Base-by-base conservation (phyloP, 2,888 invertebrate genomes). In the Eumacrocentrus americanus region DNA sequence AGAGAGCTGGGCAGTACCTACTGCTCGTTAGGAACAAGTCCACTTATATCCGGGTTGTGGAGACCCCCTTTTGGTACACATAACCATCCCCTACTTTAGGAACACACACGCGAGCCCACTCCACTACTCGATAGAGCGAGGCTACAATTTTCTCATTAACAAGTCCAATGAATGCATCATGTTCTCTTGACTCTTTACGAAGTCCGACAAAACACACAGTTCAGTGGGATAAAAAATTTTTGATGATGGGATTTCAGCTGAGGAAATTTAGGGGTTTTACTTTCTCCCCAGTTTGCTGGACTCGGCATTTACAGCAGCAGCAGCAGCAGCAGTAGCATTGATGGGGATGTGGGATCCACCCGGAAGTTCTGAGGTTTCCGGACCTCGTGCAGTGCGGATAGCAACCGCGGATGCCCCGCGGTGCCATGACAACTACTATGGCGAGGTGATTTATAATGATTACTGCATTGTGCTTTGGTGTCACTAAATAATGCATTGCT, bases 391-490 rank as follows among this genome's bases (percentile, higher is more conserved):
- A 51, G 60, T 57, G 62, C 46, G 34, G 40, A 42, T 16, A 46
- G 35, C 44, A 42, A 47, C 62, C 52, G 66, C 64, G 63, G 67
- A 66, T 62, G 60, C 35, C 51, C 56, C 50, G 59, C 56, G 42
- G 46, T 42, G 60, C 59, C 63, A 54, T 66, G 20, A 52, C 65
- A 54, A 63, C 65, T 63, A 34, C 63, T n/a, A n/a, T n/a, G n/a
- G n/a, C 68, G 65, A 64, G 68, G 68, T 75, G 74, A 75, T 76
- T 75, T 76, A 74, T 74, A 71, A 73, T 73, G 73, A 76, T 74
- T 76, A 74, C 64, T 65, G 68, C 70, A 70, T 71, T 70, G 72
- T 70, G 67, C 70, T 65, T 66, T 64, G 22, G 64, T 70, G 69
- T 70, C 71, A 69, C 71, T 74, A 73, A 74, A 74, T 74, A 76